Base-by-base conservation (phyloP, 2,797 vertebrate species). In the Synanceia verrucosa region DNA sequence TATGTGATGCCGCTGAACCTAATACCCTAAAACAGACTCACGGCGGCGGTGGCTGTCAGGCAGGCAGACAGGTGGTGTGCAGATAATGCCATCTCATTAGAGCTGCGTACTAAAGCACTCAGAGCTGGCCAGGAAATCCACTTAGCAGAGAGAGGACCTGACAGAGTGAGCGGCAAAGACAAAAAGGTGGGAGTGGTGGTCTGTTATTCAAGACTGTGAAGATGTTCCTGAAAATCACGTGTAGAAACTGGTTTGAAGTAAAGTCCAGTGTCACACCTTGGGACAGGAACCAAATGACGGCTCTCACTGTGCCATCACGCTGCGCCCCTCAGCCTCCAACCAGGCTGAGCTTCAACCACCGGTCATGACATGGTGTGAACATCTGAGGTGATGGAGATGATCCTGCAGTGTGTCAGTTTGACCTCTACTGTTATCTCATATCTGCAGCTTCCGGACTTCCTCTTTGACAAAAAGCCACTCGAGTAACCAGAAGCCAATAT, bases 41-140 rank as follows among this genome's bases (percentile, higher is more conserved):
- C 44, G 55, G 53, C 19, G 19, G 24, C 41, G 58, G 39, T 68
- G 67, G 8, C 80, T 48, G 52, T 26, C 73, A 64, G 52, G 29
- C 73, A 64, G 70, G 51, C 71, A 78, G 74, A 73, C 82, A 86
- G 86, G 81, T 82, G 81, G 77, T 69, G 73, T 79, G 61, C 28
- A 82, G 87, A 88, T 90, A 88, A 91, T 86, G 80, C 80, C 18
- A 74, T 66, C 78, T 91, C 86, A 91, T 91, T 90, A 90, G 65
- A 81, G 39, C 64, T 9, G 59, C 19, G 29, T 26, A 65, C 76
- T 87, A 82, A 89, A 85, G 79, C 91, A 89, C 90, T 91, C 87
- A 90, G 76, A 86, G 87, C 78, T 76, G 70, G 52, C 72, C 83
- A 64, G 85, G 70, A 89, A 93, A 93, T 91, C 90, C 90, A 92